phyloP scores from a whole-genome alignment of 2,888 invertebrate genomes.

The Pasiphila rectangulata region DNA sequence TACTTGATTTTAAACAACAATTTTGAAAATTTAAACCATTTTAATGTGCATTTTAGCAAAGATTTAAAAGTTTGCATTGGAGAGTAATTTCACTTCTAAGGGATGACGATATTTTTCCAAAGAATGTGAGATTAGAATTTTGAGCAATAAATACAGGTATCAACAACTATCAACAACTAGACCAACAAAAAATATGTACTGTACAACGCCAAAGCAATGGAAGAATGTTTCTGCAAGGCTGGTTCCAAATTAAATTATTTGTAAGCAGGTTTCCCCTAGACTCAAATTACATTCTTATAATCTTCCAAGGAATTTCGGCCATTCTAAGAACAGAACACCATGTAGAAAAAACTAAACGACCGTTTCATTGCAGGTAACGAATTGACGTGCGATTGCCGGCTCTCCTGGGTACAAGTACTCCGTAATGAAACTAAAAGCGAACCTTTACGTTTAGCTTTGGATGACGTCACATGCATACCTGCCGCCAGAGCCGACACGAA shows the following conservation, averaged over 20 bases:
- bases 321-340: background rate
- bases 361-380: constrained; percentile 84
- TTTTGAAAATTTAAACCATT: too few relatives aligned
- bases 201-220: background rate
- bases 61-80: too few relatives aligned
- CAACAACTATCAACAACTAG: too few relatives aligned
- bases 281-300: constrained; percentile 1
- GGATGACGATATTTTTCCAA: background rate
- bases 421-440: constrained; percentile 87
- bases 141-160: background rate
- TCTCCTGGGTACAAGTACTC: constrained; percentile 88
- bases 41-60: too few relatives aligned
- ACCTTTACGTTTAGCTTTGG: constrained; percentile 84
- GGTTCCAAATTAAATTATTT: background rate
- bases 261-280: background rate
- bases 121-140: background rate
- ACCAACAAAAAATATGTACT: background rate
- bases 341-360: background rate
- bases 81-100: too few relatives aligned
- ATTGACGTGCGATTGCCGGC: constrained; percentile 89
- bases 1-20: too few relatives aligned
- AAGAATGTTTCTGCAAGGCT: constrained; percentile 5
- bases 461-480: constrained; percentile 83
- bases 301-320: constrained; percentile 1
- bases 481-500: constrained; percentile 35